Conservation (phyloP, 2,888 invertebrate species). For the Drosophila merina region DNA sequence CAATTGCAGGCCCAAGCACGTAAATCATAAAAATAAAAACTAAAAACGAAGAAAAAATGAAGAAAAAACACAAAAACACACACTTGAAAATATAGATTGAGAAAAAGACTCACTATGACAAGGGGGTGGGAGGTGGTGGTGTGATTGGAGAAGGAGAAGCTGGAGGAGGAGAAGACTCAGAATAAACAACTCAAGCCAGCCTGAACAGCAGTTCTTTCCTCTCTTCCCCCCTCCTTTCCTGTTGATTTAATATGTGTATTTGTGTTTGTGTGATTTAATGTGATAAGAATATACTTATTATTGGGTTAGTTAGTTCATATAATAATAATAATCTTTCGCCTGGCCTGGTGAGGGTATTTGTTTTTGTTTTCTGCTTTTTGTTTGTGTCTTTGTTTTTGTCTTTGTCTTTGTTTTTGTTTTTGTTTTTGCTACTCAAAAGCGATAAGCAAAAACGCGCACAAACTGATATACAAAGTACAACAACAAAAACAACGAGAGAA, state of each 20-base stretch:
- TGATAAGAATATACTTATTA: constrained; percentile 76
- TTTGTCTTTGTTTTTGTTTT: constrained; percentile 6
- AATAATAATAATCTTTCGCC: constrained; percentile 64
- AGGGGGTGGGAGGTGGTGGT: constrained; percentile 3
- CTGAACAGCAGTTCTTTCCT: neutral
- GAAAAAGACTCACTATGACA: constrained; percentile 3
- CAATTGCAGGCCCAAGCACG: constrained; percentile 35
- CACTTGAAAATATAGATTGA: constrained; percentile 33
- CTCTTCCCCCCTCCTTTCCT: neutral
- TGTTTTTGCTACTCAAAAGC: constrained; percentile 43
- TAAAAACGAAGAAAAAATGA: constrained; percentile 9
- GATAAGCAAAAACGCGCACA: constrained; percentile 54
- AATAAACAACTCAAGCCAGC: constrained; percentile 4
- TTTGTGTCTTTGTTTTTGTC: neutral
- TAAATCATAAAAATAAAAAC: constrained; percentile 35
- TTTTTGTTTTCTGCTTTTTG: constrained; percentile 8
- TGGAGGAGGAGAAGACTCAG: neutral
- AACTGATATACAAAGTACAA: neutral
- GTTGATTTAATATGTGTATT: constrained; percentile 13
- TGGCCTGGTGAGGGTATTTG: constrained; percentile 4
- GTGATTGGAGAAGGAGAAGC: neutral
- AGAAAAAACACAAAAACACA: constrained; percentile 24
- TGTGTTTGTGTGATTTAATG: constrained; percentile 65
- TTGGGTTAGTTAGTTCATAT: constrained; percentile 78
- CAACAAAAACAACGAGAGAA: too few relatives aligned